phyloP scores from a whole-genome alignment of 1,140 invertebrate genomes.

The Bombus superbus region DNA sequence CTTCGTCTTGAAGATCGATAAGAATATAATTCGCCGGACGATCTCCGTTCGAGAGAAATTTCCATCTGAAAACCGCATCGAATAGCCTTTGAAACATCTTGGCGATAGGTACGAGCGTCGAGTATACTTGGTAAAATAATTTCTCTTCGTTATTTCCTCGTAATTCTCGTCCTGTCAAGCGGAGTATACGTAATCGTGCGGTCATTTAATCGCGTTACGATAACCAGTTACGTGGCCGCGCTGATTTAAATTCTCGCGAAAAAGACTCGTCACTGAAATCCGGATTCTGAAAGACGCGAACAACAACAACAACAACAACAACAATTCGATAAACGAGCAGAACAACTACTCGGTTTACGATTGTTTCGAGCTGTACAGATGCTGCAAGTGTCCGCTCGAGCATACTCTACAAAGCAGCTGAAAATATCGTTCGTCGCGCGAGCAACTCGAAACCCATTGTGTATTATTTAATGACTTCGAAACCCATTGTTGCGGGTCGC shows the following conservation, averaged over 20 bases:
- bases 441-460: conserved; percentile 36
- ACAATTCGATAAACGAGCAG: conserved; percentile 3
- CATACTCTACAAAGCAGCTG: neutral
- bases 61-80: too few species aligned
- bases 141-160: neutral
- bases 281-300: neutral
- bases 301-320: neutral
- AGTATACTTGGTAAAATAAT: too few species aligned
- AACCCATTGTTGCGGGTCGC: conserved; percentile 3
- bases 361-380: neutral
- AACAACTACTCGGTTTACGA: neutral
- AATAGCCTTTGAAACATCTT: too few species aligned
- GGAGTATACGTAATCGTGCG: neutral
- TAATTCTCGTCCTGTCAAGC: neutral
- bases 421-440: conserved; percentile 20
- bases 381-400: conserved; percentile 1
- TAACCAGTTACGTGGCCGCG: neutral
- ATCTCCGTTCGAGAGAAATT: too few species aligned
- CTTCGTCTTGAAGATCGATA: too few species aligned
- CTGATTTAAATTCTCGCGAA: neutral
- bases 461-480: conserved; percentile 39
- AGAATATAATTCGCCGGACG: too few species aligned
- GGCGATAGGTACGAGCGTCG: too few species aligned
- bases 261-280: neutral
- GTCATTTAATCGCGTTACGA: neutral